A percentile compares a stretch with the other conserved stretches of the same genome.
Evolutionary conservation across 1,140 invertebrate genomes (phyloP).

Genomic region (Bombus confusus): DNA sequence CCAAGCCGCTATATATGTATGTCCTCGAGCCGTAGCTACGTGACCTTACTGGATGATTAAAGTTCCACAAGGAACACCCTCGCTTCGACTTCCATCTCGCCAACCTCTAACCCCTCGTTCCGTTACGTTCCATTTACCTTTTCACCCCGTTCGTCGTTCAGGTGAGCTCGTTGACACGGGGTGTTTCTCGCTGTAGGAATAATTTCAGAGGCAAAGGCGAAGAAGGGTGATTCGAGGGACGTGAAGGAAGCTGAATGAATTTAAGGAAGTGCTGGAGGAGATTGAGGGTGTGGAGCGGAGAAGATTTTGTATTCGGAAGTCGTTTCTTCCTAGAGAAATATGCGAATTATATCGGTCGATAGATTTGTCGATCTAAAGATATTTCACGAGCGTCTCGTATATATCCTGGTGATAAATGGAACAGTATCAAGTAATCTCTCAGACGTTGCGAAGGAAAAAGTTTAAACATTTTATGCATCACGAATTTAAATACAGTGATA

Average conservation of each 20-base stretch:
- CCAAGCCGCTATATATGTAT: conserved; percentile 30
- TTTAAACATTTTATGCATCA: too few species aligned
- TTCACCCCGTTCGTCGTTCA: background rate
- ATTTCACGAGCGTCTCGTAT: too few species aligned
- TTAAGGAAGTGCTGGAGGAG: background rate
- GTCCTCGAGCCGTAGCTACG: conserved; percentile 65
- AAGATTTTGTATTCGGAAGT: background rate
- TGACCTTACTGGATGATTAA: conserved; percentile 76
- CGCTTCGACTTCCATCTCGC: conserved; percentile 41
- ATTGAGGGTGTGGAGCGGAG: background rate
- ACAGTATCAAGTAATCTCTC: too few species aligned
- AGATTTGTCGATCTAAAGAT: too few species aligned
- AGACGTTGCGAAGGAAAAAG: too few species aligned
- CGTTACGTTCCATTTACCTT: conserved; percentile 51
- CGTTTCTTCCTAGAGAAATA: too few species aligned
- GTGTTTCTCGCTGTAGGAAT: background rate
- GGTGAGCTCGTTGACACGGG: conserved; percentile 8
- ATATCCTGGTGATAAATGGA: too few species aligned
- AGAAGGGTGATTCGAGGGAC: background rate
- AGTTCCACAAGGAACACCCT: conserved; percentile 51
- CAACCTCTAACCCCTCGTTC: background rate
- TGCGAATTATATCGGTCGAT: too few species aligned
- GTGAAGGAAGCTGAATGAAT: background rate
- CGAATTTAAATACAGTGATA: too few species aligned
- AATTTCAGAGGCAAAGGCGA: background rate